These are phyloP conservation scores for Diplolepis rosae DNA, from an alignment of 2,888 invertebrate genomes.

Conservation along the genomic window DNA sequence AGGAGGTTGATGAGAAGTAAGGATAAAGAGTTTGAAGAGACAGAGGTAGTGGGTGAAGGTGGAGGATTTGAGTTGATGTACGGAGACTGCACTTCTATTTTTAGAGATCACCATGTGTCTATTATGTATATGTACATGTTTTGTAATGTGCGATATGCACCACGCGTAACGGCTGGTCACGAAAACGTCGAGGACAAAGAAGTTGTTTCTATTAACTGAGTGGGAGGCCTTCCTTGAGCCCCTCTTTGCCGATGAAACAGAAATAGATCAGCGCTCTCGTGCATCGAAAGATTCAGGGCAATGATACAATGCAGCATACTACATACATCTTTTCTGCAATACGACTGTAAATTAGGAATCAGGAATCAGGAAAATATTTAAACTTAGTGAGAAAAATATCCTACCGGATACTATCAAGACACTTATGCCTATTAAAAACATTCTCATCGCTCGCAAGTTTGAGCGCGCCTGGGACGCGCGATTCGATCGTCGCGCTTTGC, in stretches of 20 bases:
- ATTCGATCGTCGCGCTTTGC: too few relatives aligned
- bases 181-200: conserved; percentile 30
- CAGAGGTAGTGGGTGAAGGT: background rate
- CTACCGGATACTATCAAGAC: too few relatives aligned
- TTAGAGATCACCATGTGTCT: conserved; percentile 47
- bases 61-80: conserved; percentile 38
- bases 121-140: conserved; percentile 53
- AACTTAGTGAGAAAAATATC: too few relatives aligned
- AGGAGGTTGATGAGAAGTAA: conserved; percentile 28
- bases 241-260: conserved; percentile 12
- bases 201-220: conserved; percentile 17
- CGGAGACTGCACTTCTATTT: conserved; percentile 52
- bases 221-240: conserved; percentile 17
- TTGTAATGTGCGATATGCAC: conserved; percentile 32
- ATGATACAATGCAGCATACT: background rate
- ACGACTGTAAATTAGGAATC: too few relatives aligned
- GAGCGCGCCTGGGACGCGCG: too few relatives aligned
- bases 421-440: too few relatives aligned
- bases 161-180: conserved; percentile 14
- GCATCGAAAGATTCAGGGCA: conserved; percentile 10
- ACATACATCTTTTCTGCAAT: too few relatives aligned
- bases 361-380: too few relatives aligned
- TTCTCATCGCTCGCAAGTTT: too few relatives aligned
- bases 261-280: conserved; percentile 13
- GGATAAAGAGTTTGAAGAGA: conserved; percentile 23